Evolutionary conservation across 1,140 invertebrate species (phyloP), one percentile per base, ranked within the genome.

Genomic region (Aricia agestis): DNA sequence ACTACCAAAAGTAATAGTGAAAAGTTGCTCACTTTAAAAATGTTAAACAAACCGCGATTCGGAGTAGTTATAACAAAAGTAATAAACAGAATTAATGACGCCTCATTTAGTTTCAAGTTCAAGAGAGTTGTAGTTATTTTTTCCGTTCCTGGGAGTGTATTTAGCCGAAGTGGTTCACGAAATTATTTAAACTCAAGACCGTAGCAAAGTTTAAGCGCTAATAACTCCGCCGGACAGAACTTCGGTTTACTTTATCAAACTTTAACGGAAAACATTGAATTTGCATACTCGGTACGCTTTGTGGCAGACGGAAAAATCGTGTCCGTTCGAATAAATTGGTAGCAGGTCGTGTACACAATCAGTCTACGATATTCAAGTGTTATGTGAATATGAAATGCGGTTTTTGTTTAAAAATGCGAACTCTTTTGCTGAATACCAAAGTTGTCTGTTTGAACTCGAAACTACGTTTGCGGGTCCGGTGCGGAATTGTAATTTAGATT

Each of bases 121-220:
- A 41, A 58, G 36, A 59, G 57, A 61, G 57, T 58, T 36, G 32
- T 58, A 69, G 68, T 69, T 69, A 69, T 74, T 74, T 74, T 74
- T 69, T 74, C 58, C 66, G 71, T 69, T 67, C 78, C 76, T 65
- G 18, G n/a, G 74, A 78, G 79, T 78, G 73, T 83, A 79, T 83
- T 82, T 80, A 80, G 77, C 74, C 70, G 78, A 76, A 78, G 78
- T 73, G 75, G 74, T 82, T 74, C 57, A 74, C 78, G 74, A 79
- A 82, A 80, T 80, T 78, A 79, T 82, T 79, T 77, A 77, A 77
- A 80, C 77, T 78, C 77, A 75, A 79, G 80, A 80, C 81, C 70
- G 66, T 74, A 76, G 70, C 69, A 75, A 83, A 80, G 75, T 83
- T 83, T 71, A 68, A 76, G 74, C 69, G 78, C 75, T 77, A 79